These are phyloP conservation scores for Saguinus imperator DNA, from an alignment of 2,113 vertebrate species.

Conservation along the genomic window DNA sequence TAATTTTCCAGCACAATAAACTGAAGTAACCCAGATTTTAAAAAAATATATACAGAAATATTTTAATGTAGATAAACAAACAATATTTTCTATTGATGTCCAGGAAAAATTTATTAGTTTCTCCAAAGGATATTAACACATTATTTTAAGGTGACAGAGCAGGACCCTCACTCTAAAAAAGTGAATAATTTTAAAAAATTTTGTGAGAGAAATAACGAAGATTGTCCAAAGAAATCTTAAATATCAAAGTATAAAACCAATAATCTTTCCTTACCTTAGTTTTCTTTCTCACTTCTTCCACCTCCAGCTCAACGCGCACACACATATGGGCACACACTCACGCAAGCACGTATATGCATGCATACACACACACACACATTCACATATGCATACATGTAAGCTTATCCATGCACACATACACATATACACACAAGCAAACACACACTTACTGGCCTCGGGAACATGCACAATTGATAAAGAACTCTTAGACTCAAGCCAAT, in stretches of 20 bases:
- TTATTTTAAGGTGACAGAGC: no score
- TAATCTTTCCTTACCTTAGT: not conserved
- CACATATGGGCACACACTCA: not conserved
- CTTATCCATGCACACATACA: not conserved
- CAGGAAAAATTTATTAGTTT: not conserved
- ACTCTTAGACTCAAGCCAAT: not conserved
- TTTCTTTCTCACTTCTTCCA: not conserved
- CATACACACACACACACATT: no score
- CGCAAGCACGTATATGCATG: rapidly evolving
- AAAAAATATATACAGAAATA: not conserved
- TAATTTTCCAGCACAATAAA: rapidly evolving
- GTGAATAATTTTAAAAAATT: not conserved
- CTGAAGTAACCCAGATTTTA: not conserved
- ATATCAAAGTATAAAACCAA: not conserved
- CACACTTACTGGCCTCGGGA: not conserved
- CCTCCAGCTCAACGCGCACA: not conserved
- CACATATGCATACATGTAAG: no score
- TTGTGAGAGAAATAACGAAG: not conserved
- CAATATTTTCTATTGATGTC: not conserved
- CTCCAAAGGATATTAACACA: no score
- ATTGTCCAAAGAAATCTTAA: not conserved
- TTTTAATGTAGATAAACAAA: not conserved
- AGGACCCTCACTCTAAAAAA: no score
- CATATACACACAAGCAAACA: rapidly evolving
- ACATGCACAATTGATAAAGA: not conserved